A percentile compares a stretch with the other conserved stretches of the same genome.
Conservation (phyloP, 2,888 invertebrate species). For the Osmoderma eremita region DNA sequence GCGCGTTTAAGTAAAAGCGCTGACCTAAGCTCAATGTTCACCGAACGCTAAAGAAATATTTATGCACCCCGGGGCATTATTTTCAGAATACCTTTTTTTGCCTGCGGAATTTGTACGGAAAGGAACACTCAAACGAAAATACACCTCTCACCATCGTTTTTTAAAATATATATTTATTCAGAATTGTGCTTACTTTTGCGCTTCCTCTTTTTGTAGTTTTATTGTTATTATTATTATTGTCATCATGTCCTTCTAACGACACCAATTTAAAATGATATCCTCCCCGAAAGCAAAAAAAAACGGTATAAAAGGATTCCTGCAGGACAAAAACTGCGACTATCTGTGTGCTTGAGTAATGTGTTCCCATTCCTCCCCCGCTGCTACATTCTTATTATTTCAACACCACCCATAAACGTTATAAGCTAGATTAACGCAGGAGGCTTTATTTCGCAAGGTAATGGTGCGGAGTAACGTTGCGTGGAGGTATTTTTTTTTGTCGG, state of each 20-base stretch:
- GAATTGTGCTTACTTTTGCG: constrained; percentile 8
- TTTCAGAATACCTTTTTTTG: constrained; percentile 41
- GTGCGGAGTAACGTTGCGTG: constrained; percentile 40
- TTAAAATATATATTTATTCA: constrained; percentile 31
- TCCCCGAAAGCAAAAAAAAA: constrained; percentile 1
- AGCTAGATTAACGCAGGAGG: constrained; percentile 45
- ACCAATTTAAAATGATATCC: constrained; percentile 25
- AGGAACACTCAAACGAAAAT: constrained; percentile 9
- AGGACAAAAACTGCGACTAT: neutral
- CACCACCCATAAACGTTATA: constrained; percentile 39
- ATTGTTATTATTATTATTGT: constrained; percentile 21
- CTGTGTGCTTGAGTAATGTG: too few relatives aligned
- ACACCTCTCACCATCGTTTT: neutral
- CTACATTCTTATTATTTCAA: constrained; percentile 22
- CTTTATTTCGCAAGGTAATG: constrained; percentile 47
- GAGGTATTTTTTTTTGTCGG: constrained; percentile 43
- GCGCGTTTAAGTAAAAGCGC: constrained; percentile 40
- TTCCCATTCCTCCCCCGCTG: too few relatives aligned
- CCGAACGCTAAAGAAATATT: constrained; percentile 43
- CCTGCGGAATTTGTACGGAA: constrained; percentile 38
- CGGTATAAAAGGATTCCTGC: constrained; percentile 13
- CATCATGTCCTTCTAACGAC: constrained; percentile 9
- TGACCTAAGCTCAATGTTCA: constrained; percentile 41
- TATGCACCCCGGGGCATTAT: constrained; percentile 45
- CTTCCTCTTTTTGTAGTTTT: constrained; percentile 14